Evolutionary conservation across 2,797 vertebrate species (phyloP), one percentile per base, ranked within the genome.

Genomic region (Platyrinchus mystaceus): DNA sequence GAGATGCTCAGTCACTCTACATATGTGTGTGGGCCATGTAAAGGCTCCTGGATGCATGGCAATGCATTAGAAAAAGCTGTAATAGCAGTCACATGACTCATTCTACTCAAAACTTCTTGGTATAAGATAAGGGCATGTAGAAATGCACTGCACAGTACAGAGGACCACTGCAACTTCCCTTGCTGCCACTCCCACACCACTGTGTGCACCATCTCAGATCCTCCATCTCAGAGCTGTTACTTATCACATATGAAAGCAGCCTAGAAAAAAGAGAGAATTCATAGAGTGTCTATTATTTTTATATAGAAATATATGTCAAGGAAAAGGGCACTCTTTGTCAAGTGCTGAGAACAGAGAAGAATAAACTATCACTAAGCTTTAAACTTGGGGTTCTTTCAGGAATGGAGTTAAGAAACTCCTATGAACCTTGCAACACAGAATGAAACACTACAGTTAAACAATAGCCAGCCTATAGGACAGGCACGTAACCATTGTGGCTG

Each of bases 311-410:
- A 8, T 11, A 50, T 84, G 93, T 92, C 85, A 94, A 94, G 91
- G 83, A 73, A 94, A 90, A 89, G 80, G 70, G 37, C 27, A 37
- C 32, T 41, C 68, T 84, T 89, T 94, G 52, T 88, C 91, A 94
- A 90, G 76, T 55, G 59, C 52, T 53, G 47, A 80, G 76, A 85
- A 81, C 12, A 62, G 62, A 84, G 49, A 88, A 87, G 80, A 90
- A 87, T 76, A 94, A 90, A 70, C 17, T 27, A 82, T n/a, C 24
- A 36, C 28, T 60, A 82, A 91, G 63, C 36, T 85, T 89, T 53
- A 80, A 81, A 80, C 34, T 63, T 32, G 20, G n/a, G 24, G 32
- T 52, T 92, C 62, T 92, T 84, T 69, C 78, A 86, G 82, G 34
- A 89, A 60, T 5, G 7, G 41, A 91, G 56, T 34, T 63, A 74